These are phyloP conservation scores for Tetropium fuscum DNA, from an alignment of 2,888 invertebrate genomes.

Conservation along the genomic window DNA sequence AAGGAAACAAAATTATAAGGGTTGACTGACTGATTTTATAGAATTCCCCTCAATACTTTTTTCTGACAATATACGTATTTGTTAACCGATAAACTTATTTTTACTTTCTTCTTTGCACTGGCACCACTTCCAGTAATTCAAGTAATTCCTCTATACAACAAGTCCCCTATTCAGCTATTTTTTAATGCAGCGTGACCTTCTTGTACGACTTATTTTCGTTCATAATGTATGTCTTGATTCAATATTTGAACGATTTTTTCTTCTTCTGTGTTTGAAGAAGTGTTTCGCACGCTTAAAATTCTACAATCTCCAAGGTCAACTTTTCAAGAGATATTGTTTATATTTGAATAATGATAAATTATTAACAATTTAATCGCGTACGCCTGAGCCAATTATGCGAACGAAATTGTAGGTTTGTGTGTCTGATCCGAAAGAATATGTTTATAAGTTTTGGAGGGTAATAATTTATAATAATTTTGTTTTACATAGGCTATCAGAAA, in stretches of 20 bases:
- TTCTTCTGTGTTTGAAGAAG: conserved; percentile 21
- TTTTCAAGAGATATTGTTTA: conserved; percentile 16
- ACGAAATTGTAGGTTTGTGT: conserved; percentile 2
- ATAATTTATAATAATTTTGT: conserved; percentile 9
- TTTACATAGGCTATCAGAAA: neutral
- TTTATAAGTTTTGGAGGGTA: neutral
- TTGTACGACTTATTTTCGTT: neutral
- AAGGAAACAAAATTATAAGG: no score
- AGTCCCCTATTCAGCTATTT: no score
- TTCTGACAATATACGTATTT: no score
- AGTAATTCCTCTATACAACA: no score
- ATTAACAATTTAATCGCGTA: conserved; percentile 14
- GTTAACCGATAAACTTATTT: no score
- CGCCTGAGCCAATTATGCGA: conserved; percentile 6
- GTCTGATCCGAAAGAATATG: conserved; percentile 6
- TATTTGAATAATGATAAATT: conserved; percentile 25
- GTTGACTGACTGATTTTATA: no score
- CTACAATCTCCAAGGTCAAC: conserved; percentile 24
- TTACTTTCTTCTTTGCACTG: no score
- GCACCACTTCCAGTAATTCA: no score
- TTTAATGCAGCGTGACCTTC: conserved; percentile 1
- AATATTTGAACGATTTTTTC: neutral
- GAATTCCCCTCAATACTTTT: no score
- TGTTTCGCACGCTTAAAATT: conserved; percentile 24
- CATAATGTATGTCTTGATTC: neutral